These are phyloP conservation scores for Apis cerana DNA, from an alignment of 1,140 invertebrate genomes.

Conservation along the genomic window DNA sequence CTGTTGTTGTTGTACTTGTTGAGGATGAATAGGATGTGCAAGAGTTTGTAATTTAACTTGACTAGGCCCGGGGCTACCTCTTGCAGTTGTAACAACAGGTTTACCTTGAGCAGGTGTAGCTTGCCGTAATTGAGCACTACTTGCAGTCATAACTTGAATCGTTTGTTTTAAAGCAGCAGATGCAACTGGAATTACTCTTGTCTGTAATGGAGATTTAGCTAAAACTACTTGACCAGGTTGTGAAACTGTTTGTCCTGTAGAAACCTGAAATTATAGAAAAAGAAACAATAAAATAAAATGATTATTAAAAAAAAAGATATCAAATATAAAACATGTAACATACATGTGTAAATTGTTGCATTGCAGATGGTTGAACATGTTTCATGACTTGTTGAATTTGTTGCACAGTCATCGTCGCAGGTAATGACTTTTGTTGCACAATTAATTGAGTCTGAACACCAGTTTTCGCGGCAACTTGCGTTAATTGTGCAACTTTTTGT, in stretches of 20 bases:
- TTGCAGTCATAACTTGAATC: constrained; percentile 81
- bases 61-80: constrained; percentile 76
- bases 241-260: constrained; percentile 71
- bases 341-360: constrained; percentile 82
- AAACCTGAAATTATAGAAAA: constrained; percentile 64
- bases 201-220: constrained; percentile 78
- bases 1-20: constrained; percentile 61
- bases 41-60: constrained; percentile 79
- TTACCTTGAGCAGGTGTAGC: constrained; percentile 75
- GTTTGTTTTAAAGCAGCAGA: constrained; percentile 81
- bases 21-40: constrained; percentile 71
- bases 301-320: neutral
- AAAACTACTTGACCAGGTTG: constrained; percentile 77
- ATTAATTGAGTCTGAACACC: constrained; percentile 84
- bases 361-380: constrained; percentile 82
- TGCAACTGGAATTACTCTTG: constrained; percentile 81
- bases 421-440: constrained; percentile 85
- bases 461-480: constrained; percentile 81
- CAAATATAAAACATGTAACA: constrained; percentile 27
- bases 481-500: constrained; percentile 84
- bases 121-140: constrained; percentile 75
- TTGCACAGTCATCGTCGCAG: constrained; percentile 87
- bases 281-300: neutral
- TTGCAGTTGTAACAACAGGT: constrained; percentile 73
- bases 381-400: constrained; percentile 90